Conservation (phyloP, 1,140 invertebrate species). For the Drosophila paulistorum region DNA sequence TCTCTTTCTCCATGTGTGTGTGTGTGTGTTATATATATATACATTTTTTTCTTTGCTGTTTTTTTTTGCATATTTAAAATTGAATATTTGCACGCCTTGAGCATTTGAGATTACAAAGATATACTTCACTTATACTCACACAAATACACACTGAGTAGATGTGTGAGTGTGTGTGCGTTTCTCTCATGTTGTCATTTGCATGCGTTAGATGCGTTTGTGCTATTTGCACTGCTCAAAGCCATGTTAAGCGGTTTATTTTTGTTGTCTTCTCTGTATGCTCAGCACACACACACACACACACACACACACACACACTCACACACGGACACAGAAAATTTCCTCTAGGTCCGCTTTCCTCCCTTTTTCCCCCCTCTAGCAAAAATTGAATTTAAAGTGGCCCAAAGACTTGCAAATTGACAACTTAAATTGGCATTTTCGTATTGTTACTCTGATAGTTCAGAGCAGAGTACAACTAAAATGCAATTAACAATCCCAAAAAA, state of each 20-base stretch:
- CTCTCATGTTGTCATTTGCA: constrained; percentile 72
- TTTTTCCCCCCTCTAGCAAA: neutral
- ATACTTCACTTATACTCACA: constrained; percentile 74
- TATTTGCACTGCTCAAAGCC: constrained; percentile 78
- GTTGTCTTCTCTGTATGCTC: constrained; percentile 39
- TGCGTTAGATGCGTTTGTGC: constrained; percentile 66
- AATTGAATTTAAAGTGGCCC: constrained; percentile 53
- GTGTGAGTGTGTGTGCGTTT: constrained; percentile 32
- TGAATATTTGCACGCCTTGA: constrained; percentile 81
- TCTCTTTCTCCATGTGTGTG: neutral
- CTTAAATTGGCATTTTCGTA: constrained; percentile 1
- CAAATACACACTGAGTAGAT: constrained; percentile 32
- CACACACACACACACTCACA: too few species aligned
- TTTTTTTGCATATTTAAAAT: constrained; percentile 75
- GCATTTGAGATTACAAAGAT: constrained; percentile 79
- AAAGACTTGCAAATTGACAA: constrained; percentile 13
- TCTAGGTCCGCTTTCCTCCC: neutral
- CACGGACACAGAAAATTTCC: constrained; percentile 12
- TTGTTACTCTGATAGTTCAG: neutral
- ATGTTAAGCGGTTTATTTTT: constrained; percentile 77
- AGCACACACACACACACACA: constrained; percentile 44
- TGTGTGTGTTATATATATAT: constrained; percentile 4
- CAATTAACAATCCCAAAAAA: neutral
- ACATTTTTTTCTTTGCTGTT: constrained; percentile 21
- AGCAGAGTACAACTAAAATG: too few species aligned